These are phyloP conservation scores for Paratrypauchen microcephalus DNA, from an alignment of 2,797 vertebrate species.

Conservation along the genomic window DNA sequence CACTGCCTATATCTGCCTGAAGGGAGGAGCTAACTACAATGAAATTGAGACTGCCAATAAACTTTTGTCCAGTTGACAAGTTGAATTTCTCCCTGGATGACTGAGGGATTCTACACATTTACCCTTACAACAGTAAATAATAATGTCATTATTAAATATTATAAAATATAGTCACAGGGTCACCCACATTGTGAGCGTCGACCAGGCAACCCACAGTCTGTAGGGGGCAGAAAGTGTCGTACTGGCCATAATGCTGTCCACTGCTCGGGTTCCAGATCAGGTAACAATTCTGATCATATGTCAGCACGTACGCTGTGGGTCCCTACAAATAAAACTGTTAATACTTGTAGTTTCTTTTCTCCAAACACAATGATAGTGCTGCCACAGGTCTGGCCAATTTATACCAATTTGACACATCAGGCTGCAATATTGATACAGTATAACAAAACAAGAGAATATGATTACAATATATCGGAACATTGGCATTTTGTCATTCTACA, in stretches of 20 bases:
- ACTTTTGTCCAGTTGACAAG: too few relatives aligned
- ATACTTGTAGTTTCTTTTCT: too few relatives aligned
- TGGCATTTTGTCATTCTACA: too few relatives aligned
- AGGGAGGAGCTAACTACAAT: too few relatives aligned
- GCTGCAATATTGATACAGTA: background rate
- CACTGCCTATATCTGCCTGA: too few relatives aligned
- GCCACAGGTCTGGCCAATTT: background rate
- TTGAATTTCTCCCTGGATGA: too few relatives aligned
- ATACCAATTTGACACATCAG: background rate
- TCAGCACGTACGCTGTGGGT: constrained; percentile 89
- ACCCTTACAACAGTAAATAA: background rate
- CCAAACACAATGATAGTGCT: background rate
- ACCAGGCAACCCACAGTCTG: constrained; percentile 89
- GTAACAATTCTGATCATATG: constrained; percentile 85
- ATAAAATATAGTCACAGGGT: background rate
- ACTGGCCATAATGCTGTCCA: constrained; percentile 88
- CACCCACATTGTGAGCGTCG: constrained; percentile 89
- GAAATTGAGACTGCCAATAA: too few relatives aligned
- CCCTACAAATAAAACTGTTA: constrained; percentile 73
- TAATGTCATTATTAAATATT: background rate
- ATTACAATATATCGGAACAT: too few relatives aligned
- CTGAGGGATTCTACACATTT: too few relatives aligned
- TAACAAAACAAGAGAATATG: background rate
- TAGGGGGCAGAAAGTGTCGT: constrained; percentile 96
- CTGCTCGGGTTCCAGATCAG: constrained; percentile 95